Evolutionary conservation across 2,888 invertebrate genomes (phyloP).

Genomic region (Megalurothrips usitatus): DNA sequence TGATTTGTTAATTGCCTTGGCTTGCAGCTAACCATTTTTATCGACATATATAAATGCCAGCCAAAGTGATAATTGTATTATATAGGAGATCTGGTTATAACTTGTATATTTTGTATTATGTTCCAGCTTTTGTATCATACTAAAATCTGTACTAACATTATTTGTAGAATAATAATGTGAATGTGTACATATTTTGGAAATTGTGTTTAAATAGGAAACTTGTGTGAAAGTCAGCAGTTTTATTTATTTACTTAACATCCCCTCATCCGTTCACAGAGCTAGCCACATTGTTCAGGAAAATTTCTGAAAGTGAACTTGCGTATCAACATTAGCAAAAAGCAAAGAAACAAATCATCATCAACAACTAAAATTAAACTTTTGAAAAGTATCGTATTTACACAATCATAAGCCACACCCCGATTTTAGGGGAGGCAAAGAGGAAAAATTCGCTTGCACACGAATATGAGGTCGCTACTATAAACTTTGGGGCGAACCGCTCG

Average conservation of each 20-base stretch:
- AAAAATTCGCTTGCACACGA: no score
- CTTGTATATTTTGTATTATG: slow-evolving; percentile 37
- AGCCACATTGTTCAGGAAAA: no score
- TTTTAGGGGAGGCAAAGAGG: no score
- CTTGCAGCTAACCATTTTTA: slow-evolving; percentile 31
- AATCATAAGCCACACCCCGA: no score
- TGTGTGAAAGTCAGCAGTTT: slow-evolving; percentile 8
- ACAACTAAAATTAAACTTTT: no score
- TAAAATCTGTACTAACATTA: slow-evolving; percentile 23
- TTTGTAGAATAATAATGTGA: slow-evolving; percentile 12
- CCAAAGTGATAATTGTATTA: slow-evolving; percentile 33
- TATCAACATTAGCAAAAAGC: no score
- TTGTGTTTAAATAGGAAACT: slow-evolving; percentile 21
- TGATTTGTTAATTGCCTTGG: slow-evolving; percentile 30
- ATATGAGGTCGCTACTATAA: no score
- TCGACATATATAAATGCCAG: slow-evolving; percentile 29
- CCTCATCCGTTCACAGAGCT: no score
- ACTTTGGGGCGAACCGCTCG: no score
- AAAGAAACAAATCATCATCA: no score
- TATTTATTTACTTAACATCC: not conserved
- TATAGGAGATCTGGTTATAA: slow-evolving; percentile 35
- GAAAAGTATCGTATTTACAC: no score
- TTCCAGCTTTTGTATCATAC: slow-evolving; percentile 34
- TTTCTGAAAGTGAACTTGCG: no score
- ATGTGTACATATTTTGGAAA: slow-evolving; percentile 21